phyloP scores from a whole-genome alignment of 2,888 invertebrate species.

The Chesias legatella region DNA sequence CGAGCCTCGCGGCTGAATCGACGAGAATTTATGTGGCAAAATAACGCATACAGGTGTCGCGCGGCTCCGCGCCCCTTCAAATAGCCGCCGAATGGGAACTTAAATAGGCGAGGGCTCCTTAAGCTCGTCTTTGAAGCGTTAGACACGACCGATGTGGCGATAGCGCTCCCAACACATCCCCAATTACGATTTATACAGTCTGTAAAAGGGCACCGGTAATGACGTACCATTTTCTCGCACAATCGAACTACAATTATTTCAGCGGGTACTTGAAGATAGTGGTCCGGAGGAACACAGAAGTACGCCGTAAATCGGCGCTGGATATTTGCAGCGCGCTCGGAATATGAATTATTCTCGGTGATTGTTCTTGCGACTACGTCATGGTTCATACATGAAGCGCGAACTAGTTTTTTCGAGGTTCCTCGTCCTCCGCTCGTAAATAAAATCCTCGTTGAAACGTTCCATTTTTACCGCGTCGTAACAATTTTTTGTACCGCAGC shows the following conservation, averaged over 20 bases:
- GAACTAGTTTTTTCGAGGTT: conserved; percentile 72
- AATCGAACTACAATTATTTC: conserved; percentile 79
- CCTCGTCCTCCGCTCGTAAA: conserved; percentile 55
- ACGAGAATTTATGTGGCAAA: conserved; percentile 72
- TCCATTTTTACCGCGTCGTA: conserved; percentile 49
- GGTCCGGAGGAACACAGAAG: conserved; percentile 62
- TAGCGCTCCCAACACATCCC: conserved; percentile 60
- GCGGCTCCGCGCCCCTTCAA: conserved; percentile 60
- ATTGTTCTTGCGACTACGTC: conserved; percentile 75
- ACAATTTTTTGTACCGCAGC: conserved; percentile 28
- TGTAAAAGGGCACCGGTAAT: conserved; percentile 74
- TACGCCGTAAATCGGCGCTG: conserved; percentile 66
- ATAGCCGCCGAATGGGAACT: conserved; percentile 62
- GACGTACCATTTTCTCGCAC: conserved; percentile 70
- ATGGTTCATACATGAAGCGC: conserved; percentile 80
- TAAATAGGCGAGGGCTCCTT: conserved; percentile 63
- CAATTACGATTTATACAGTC: conserved; percentile 73
- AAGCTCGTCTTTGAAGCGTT: conserved; percentile 60
- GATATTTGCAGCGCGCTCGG: conserved; percentile 75
- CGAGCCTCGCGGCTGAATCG: conserved; percentile 60
- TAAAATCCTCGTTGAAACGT: conserved; percentile 61
- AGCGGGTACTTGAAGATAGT: conserved; percentile 72
- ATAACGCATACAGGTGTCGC: conserved; percentile 78
- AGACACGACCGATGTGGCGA: conserved; percentile 62
- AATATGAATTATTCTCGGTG: conserved; percentile 79